Conservation (phyloP, 2,113 vertebrate species). For the Hippocampus abdominalis region DNA sequence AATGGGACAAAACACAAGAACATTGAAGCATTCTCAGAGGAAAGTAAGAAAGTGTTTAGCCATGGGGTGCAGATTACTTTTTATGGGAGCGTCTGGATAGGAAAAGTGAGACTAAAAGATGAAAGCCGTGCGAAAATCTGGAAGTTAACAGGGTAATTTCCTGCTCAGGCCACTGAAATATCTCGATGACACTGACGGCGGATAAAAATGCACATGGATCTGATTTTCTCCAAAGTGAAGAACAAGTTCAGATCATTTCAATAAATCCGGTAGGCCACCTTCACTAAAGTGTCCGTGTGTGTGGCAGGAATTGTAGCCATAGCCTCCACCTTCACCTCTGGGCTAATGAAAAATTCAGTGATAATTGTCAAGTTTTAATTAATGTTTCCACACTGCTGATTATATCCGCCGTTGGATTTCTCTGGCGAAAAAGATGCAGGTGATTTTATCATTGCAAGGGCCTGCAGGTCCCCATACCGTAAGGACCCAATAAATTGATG, state of each 20-base stretch:
- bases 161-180: conserved; percentile 83
- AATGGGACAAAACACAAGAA: conserved; percentile 16
- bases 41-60: conserved; percentile 78
- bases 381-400: conserved; percentile 64
- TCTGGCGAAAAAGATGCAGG: conserved; percentile 45
- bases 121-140: conserved; percentile 76
- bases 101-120: conserved; percentile 74
- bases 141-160: conserved; percentile 97
- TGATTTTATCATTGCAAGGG: conserved; percentile 28
- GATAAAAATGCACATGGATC: conserved; percentile 83
- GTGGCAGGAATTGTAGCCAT: conserved; percentile 29
- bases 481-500: too few relatives aligned
- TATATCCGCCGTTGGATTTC: conserved; percentile 57
- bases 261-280: conserved; percentile 23
- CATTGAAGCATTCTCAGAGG: conserved; percentile 27
- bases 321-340: conserved; percentile 42
- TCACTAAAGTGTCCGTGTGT: conserved; percentile 34
- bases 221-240: conserved; percentile 78
- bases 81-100: conserved; percentile 84
- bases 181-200: conserved; percentile 82
- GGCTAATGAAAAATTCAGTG: conserved; percentile 65
- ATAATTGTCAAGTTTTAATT: conserved; percentile 70
- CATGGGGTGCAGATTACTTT: conserved; percentile 86
- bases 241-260: conserved; percentile 80
- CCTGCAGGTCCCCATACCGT: conserved; percentile 9